Base-by-base conservation (phyloP, 2,888 invertebrate genomes). In the Campaea margaritaria region DNA sequence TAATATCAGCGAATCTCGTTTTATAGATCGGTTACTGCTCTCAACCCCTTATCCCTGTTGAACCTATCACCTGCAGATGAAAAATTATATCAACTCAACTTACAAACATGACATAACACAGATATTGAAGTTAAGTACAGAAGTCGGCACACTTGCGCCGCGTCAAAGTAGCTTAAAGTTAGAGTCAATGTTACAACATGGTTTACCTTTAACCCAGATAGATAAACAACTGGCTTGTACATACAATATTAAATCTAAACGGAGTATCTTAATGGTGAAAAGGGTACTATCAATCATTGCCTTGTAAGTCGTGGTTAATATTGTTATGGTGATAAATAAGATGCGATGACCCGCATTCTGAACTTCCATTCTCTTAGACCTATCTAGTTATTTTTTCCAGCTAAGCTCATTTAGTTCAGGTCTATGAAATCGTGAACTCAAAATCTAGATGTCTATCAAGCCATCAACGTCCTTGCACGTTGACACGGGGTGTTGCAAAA, bases 151-250 rank as follows among this genome's bases (percentile, higher is more conserved):
- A 34, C 46, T 31, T 21, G 31, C 39, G 39, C 38, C 44, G 39
- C 53, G 54, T 59, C 53, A 41, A 43, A 53, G 47, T 15, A 52
- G 28, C 44, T 38, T 41, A 13, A 48, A 57, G 21, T 38, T 16
- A n/a, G 52, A 75, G 72, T 72, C 74, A 74, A 68, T 73, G 72
- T 75, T 69, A 70, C 63, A 55, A 65, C 73, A 70, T 62, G 69
- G 57, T 61, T 75, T 72, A 79, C 74, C 76, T 81, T 68, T 78
- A 73, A 64, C 78, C 74, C 44, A 69, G 51, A 54, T 57, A 68
- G 62, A 64, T 68, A 61, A 21, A 21, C 21, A 21, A 52, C 47
- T 49, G 27, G 45, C 36, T 53, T 53, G 58, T 50, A 56, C 62
- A 53, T 55, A 50, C 44, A 45, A 9, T 12, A 10, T 15, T 13